Conservation (phyloP, 2,797 vertebrate genomes). For the Choloepus didactylus region DNA sequence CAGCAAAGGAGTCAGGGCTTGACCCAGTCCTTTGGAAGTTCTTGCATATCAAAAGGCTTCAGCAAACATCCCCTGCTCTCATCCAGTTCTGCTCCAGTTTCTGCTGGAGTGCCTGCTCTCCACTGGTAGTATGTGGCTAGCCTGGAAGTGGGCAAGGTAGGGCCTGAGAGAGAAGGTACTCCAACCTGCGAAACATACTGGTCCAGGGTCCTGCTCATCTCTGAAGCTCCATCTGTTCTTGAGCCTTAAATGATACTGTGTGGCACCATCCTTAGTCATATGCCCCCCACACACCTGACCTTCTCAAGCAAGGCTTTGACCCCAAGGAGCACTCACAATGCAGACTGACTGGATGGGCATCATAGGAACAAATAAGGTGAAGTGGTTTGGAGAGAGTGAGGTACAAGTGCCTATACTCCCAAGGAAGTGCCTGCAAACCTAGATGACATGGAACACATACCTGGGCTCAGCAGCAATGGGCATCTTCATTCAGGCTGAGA, state of each 20-base stretch:
- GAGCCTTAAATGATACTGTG: neutral
- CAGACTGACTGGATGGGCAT: neutral
- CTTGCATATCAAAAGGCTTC: neutral
- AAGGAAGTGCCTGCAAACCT: neutral
- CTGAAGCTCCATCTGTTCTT: neutral
- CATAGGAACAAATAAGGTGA: neutral
- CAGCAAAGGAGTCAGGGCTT: neutral
- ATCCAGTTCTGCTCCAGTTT: neutral
- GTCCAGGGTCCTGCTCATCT: neutral
- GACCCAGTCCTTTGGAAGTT: neutral
- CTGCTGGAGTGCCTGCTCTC: neutral
- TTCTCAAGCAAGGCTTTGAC: neutral
- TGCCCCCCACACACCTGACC: too few species aligned
- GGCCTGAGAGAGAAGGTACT: neutral
- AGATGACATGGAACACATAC: neutral
- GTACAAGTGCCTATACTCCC: fast-evolving
- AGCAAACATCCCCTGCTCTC: neutral
- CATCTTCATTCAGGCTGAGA: neutral
- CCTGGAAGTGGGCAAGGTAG: neutral
- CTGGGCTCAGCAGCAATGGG: neutral
- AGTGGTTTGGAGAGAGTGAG: neutral
- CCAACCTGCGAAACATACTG: neutral
- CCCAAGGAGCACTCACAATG: neutral
- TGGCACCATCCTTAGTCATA: neutral
- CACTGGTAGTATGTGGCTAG: neutral